Percentiles rank a stretch among this genome's conserved stretches.
These are phyloP conservation scores for Sinosuthora webbiana DNA, from an alignment of 2,113 vertebrate species.

Conservation along the genomic window DNA sequence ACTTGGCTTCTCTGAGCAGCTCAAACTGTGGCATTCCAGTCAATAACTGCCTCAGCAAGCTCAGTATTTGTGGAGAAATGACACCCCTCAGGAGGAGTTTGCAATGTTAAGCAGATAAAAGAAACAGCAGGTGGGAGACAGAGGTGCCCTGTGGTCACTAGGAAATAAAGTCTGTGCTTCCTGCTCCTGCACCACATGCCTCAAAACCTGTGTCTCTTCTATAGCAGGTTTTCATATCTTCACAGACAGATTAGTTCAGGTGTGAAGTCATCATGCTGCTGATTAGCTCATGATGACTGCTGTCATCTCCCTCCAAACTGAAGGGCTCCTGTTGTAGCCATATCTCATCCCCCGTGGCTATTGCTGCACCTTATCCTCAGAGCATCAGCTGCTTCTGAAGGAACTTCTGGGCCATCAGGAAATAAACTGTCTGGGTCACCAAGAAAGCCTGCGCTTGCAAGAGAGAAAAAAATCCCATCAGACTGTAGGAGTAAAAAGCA, in stretches of 20 bases:
- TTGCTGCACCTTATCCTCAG: background rate
- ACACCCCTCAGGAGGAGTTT: background rate
- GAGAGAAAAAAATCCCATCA: background rate
- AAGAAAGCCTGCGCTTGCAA: background rate
- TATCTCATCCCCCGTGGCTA: background rate
- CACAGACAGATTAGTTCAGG: background rate
- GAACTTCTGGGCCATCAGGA: background rate
- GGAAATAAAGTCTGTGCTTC: background rate
- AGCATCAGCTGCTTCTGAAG: background rate
- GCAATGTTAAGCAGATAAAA: background rate
- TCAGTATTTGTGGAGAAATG: background rate
- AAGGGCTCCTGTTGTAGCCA: background rate
- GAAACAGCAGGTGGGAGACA: background rate
- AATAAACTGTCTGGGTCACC: background rate
- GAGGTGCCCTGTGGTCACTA: background rate
- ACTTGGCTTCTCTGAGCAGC: background rate
- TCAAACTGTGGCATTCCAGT: slow-evolving; percentile 8
- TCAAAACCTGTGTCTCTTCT: background rate
- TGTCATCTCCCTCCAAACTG: background rate
- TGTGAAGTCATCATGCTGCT: background rate
- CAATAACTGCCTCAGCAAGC: background rate
- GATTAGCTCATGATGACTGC: background rate
- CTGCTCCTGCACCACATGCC: background rate
- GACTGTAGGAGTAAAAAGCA: slow-evolving; percentile 19
- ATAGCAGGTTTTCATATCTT: background rate